Evolutionary conservation across 2,113 vertebrate genomes (phyloP).

Genomic region (Oreotragus oreotragus): DNA sequence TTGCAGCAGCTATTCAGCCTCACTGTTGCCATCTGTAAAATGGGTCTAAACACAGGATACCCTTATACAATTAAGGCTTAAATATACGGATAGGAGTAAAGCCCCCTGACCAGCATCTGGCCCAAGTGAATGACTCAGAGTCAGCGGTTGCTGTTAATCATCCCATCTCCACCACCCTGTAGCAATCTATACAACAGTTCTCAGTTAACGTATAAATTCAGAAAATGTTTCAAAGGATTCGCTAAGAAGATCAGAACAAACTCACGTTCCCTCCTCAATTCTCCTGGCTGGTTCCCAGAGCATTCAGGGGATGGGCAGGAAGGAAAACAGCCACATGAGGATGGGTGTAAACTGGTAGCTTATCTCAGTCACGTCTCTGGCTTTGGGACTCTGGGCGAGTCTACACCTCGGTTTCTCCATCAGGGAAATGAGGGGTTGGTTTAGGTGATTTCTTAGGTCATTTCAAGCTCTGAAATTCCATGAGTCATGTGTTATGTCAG

Average conservation of each 20-base stretch:
- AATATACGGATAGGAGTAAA: neutral
- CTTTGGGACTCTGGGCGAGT: neutral
- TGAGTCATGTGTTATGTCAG: neutral
- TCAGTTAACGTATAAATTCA: too few relatives aligned
- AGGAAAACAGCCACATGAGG: neutral
- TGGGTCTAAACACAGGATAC: neutral
- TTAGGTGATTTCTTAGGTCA: neutral
- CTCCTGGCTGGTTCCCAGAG: neutral
- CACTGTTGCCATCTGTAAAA: neutral
- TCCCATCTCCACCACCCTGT: neutral
- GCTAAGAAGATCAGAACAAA: neutral
- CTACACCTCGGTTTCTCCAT: neutral
- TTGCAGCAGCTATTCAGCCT: neutral
- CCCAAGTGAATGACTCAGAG: neutral
- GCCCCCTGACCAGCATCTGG: neutral
- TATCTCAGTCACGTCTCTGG: neutral
- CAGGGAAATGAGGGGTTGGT: neutral
- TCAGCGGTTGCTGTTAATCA: neutral
- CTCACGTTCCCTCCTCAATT: rapidly evolving
- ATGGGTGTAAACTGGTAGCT: neutral
- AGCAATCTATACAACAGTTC: neutral
- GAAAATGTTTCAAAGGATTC: neutral
- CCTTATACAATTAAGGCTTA: neutral
- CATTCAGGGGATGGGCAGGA: neutral
- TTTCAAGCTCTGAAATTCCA: neutral